Evolutionary conservation across 2,113 vertebrate genomes (phyloP), one percentile per base, ranked within the genome.

Genomic region (Antennarius striatus): DNA sequence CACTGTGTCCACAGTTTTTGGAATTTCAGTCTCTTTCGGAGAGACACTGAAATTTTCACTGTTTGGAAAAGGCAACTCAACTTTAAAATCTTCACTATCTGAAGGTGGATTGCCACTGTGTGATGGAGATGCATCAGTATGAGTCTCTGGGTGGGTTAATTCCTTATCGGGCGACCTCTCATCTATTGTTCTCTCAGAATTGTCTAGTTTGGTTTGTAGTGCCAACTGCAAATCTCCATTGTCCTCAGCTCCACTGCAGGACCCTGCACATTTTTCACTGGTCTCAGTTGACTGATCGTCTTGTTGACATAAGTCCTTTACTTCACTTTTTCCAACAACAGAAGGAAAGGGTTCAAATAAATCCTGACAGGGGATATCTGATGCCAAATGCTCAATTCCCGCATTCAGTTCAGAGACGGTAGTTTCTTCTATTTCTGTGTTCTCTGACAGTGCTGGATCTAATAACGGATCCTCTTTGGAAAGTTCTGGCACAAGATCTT

Each of bases 391-490:
- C 14, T 60, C 65, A 5, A 3, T 58, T 17, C 12, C 71, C 40
- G 46, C 45, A 56, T 50, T 68, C 22, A 39, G 22, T 30, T 67
- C 67, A 32, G 79, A 54, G 51, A 17, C 6, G 10, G 1, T n/a
- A 7, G 51, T 32, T 52, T 40, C 49, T 17, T 4, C 17, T 28
- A 16, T 45, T 51, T 49, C 54, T 29, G 61, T 22, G 6, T n/a
- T 43, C 36, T 53, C 50, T 30, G 45, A 40, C 11, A 9, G 2
- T 30, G 36, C 70, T 22, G 56, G 29, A 29, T 42, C 71, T 0
- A 53, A 47, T 0, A 47, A 57, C 49, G 54, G 17, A 60, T 82
- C 65, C 50, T 73, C 75, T 71, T 57, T 48, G 48, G 62, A 54
- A 43, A 13, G 61, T 30, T 83, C 82, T 36, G 47, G 36, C n/a